Percentiles rank a stretch among this genome's conserved stretches.
These are phyloP conservation scores for Cuniculus paca DNA, from an alignment of 2,797 vertebrate genomes.

Conservation along the genomic window DNA sequence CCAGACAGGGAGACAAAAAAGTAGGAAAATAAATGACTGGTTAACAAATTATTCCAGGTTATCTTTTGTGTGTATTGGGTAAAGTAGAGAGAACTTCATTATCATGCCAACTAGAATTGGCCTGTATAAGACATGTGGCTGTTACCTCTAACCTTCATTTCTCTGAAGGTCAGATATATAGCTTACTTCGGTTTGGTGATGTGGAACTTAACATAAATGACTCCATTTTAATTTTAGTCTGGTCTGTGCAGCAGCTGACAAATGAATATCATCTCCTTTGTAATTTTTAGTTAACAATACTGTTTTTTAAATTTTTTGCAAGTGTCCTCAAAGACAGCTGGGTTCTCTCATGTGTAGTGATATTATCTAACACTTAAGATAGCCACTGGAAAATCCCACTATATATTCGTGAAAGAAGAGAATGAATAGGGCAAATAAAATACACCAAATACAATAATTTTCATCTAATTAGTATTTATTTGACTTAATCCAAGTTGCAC, in stretches of 20 bases:
- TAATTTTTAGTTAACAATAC: not conserved
- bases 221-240: not conserved
- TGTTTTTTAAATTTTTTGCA: conserved; percentile 10
- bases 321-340: not conserved
- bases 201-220: not conserved
- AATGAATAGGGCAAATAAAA: not conserved
- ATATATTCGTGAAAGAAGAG: not conserved
- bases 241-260: not conserved
- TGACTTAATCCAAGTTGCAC: not conserved
- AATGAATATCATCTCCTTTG: not conserved
- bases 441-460: not conserved
- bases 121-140: not conserved
- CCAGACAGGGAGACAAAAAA: not conserved
- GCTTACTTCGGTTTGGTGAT: not conserved
- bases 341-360: not conserved
- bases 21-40: not conserved
- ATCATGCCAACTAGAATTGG: not conserved
- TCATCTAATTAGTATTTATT: not conserved
- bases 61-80: not conserved
- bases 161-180: not conserved
- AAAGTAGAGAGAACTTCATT: not conserved
- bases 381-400: not conserved
- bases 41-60: not conserved
- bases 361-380: not conserved
- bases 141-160: not conserved